Conservation (phyloP, 2,888 invertebrate genomes). For the Ferdinandea cuprea region DNA sequence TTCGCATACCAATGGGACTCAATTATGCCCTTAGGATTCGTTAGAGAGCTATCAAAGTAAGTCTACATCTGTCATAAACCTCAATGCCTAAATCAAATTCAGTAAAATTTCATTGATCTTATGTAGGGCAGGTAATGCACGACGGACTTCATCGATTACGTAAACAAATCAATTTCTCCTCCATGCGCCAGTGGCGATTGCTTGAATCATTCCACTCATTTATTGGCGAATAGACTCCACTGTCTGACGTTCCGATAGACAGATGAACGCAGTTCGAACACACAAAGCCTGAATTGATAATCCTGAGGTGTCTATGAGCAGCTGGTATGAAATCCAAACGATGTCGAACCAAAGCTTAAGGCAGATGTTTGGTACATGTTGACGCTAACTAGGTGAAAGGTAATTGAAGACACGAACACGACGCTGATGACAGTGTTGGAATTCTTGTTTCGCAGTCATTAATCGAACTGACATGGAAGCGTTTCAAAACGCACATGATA, state of each 20-base stretch:
- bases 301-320: conserved; percentile 24
- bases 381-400: conserved; percentile 35
- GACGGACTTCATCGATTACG: conserved; percentile 9
- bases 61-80: conserved; percentile 11
- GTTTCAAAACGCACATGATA: conserved; percentile 21
- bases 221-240: background rate
- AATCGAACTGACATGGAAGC: conserved; percentile 32
- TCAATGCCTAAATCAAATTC: background rate
- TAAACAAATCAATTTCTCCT: conserved; percentile 28
- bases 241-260: conserved; percentile 7
- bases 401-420: conserved; percentile 41
- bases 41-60: background rate
- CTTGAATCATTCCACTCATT: conserved; percentile 4
- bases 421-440: conserved; percentile 44
- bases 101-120: background rate
- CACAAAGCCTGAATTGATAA: conserved; percentile 20
- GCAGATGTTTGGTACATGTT: conserved; percentile 52
- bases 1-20: background rate
- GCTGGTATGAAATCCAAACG: conserved; percentile 22
- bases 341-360: conserved; percentile 35
- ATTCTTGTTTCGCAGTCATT: conserved; percentile 40
- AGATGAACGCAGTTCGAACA: background rate
- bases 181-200: conserved; percentile 4
- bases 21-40: background rate
- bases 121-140: conserved; percentile 18